phyloP scores from a whole-genome alignment of 2,888 invertebrate species.

The Lithophane socia region DNA sequence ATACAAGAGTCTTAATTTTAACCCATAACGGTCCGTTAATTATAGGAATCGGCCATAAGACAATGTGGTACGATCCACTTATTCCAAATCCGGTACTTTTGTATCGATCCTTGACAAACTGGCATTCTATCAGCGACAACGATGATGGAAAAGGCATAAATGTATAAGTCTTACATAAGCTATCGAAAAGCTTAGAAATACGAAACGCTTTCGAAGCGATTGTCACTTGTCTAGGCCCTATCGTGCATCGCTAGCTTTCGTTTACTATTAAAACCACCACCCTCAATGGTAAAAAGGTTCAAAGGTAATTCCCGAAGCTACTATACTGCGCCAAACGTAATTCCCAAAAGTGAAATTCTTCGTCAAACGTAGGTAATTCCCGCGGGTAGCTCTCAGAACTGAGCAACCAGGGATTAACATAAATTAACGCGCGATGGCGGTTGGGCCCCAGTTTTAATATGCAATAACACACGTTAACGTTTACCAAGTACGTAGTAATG shows the following conservation, averaged over 20 bases:
- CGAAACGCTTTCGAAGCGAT: too few species aligned
- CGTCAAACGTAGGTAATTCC: slow-evolving; percentile 3
- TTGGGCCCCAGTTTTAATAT: slow-evolving; percentile 65
- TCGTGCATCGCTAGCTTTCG: not conserved
- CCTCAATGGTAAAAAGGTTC: not conserved
- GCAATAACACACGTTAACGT: slow-evolving; percentile 63
- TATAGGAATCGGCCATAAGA: too few species aligned
- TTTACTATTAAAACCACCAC: not conserved
- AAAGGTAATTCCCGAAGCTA: not conserved
- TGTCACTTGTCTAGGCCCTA: too few species aligned
- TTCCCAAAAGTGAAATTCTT: slow-evolving; percentile 26
- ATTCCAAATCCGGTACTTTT: not conserved
- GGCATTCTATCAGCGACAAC: too few species aligned
- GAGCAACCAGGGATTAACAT: slow-evolving; percentile 63
- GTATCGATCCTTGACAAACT: too few species aligned
- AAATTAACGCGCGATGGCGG: slow-evolving; percentile 58
- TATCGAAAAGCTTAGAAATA: too few species aligned
- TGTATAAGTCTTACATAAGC: too few species aligned
- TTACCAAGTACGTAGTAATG: slow-evolving; percentile 54
- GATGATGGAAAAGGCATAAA: too few species aligned
- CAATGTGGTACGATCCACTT: not conserved
- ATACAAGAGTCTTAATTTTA: too few species aligned
- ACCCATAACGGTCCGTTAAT: too few species aligned
- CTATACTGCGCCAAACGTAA: not conserved
- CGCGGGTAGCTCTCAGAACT: slow-evolving; percentile 39